phyloP scores from a whole-genome alignment of 2,888 invertebrate species.

The Elmis aenea region DNA sequence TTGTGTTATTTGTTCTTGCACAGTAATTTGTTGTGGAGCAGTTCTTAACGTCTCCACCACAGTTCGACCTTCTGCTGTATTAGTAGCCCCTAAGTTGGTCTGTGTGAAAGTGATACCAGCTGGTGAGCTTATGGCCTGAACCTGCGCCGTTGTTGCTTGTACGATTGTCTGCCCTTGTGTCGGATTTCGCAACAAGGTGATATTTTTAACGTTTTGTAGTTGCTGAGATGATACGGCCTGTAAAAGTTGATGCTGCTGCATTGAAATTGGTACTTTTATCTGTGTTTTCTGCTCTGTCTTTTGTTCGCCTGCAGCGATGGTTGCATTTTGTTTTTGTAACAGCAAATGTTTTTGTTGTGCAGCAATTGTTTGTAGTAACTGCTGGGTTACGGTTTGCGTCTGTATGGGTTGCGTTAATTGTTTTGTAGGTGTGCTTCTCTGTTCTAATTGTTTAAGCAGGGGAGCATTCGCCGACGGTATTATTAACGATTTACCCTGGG shows the following conservation, averaged over 20 bases:
- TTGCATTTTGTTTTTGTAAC: constrained; percentile 28
- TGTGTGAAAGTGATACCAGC: constrained; percentile 2
- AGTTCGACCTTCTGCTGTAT: constrained; percentile 3
- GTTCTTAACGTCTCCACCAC: constrained; percentile 1
- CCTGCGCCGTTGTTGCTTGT: constrained; percentile 18
- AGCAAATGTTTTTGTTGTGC: constrained; percentile 36
- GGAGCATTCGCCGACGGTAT: constrained; percentile 46
- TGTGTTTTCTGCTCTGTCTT: constrained; percentile 21
- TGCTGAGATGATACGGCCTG: constrained; percentile 41
- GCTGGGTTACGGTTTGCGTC: constrained; percentile 37
- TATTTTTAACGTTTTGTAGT: constrained; percentile 43
- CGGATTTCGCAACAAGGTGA: constrained; percentile 37
- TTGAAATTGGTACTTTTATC: constrained; percentile 22
- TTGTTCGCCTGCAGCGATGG: constrained; percentile 22
- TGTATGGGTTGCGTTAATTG: constrained; percentile 32
- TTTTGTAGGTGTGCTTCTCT: constrained; percentile 32
- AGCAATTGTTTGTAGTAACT: constrained; percentile 37
- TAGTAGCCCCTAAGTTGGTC: no score
- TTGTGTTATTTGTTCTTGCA: constrained; percentile 26
- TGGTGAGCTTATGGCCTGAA: constrained; percentile 12
- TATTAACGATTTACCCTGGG: constrained; percentile 47
- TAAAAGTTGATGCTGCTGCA: constrained; percentile 40
- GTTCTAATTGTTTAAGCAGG: constrained; percentile 33
- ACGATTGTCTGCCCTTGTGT: constrained; percentile 22
- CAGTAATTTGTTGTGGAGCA: constrained; percentile 14